Conservation (phyloP, 2,113 vertebrate genomes). For the Panthera tigris region DNA sequence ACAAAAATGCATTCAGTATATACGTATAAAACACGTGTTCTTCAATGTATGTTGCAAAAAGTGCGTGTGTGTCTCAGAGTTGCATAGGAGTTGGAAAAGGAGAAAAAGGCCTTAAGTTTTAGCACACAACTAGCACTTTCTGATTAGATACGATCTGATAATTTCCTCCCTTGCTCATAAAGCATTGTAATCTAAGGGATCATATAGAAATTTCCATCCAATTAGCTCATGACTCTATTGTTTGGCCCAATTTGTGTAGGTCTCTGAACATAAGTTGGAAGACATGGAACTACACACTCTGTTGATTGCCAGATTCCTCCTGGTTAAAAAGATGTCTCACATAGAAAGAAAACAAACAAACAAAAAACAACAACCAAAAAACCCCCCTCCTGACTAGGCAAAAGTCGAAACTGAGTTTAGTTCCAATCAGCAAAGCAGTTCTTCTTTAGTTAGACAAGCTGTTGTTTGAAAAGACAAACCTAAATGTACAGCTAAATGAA, state of each 20-base stretch:
- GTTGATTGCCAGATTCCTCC: not conserved
- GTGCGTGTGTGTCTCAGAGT: not conserved
- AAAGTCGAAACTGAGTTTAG: constrained; percentile 9
- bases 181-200: not conserved
- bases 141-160: not conserved
- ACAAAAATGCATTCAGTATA: not conserved
- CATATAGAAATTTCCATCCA: not conserved
- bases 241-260: not conserved
- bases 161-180: not conserved
- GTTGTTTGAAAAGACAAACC: not conserved
- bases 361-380: too few relatives aligned
- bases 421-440: not conserved
- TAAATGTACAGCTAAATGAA: constrained; percentile 15
- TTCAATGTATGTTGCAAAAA: not conserved
- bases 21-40: not conserved
- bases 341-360: not conserved
- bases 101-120: not conserved
- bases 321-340: not conserved
- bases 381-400: not conserved
- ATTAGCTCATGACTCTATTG: not conserved
- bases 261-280: not conserved
- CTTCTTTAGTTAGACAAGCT: not conserved
- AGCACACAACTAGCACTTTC: not conserved
- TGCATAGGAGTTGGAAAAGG: not conserved
- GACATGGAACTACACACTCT: not conserved